Conservation (phyloP, 2,888 invertebrate species). For the Biston stratarius region DNA sequence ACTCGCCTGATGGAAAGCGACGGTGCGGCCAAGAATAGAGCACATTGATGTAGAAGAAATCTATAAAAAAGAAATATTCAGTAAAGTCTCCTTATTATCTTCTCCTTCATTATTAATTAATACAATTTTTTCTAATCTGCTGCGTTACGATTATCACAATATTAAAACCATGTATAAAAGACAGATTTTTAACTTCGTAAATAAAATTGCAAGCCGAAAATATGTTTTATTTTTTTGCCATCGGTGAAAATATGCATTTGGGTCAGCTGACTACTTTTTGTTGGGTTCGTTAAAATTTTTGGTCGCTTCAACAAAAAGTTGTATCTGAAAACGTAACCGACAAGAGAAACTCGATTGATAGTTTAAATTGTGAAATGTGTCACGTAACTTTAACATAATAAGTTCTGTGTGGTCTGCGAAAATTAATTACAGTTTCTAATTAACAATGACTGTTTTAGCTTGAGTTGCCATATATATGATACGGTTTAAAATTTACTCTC, state of each 20-base stretch:
- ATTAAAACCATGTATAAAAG: too few relatives aligned
- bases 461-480: too few relatives aligned
- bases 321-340: slow-evolving; percentile 4
- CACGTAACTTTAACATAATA: slow-evolving; percentile 7
- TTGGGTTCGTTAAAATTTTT: slow-evolving; percentile 25
- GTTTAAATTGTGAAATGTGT: neutral
- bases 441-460: neutral
- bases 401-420: neutral
- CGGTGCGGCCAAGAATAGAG: too few relatives aligned
- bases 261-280: slow-evolving; percentile 25
- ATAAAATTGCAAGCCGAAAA: too few relatives aligned
- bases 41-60: too few relatives aligned
- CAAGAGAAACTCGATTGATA: slow-evolving; percentile 26
- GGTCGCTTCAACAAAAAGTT: slow-evolving; percentile 25
- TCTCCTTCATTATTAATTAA: too few relatives aligned
- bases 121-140: too few relatives aligned
- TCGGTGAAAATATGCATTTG: slow-evolving; percentile 14
- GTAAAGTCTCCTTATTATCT: too few relatives aligned
- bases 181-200: neutral
- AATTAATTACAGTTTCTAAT: neutral
- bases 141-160: too few relatives aligned
- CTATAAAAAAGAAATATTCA: too few relatives aligned
- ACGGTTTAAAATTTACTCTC: too few relatives aligned
- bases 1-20: too few relatives aligned
- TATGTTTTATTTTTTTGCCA: slow-evolving; percentile 1